These are phyloP conservation scores for Cylindroiulus punctatus DNA, from an alignment of 2,888 invertebrate genomes.

Conservation along the genomic window DNA sequence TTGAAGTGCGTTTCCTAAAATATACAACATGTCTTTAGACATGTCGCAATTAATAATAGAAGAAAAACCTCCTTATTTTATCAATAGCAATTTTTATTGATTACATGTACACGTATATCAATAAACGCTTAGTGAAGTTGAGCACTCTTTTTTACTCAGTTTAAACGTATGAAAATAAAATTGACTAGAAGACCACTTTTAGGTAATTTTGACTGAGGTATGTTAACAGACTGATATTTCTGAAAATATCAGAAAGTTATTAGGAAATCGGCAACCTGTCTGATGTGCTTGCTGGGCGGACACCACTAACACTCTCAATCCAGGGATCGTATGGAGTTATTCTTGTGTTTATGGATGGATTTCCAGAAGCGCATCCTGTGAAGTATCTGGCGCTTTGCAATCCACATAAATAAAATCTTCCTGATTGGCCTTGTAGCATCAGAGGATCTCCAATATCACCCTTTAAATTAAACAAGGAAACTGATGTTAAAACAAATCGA, in stretches of 20 bases:
- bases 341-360: neutral
- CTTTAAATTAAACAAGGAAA: neutral
- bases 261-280: neutral
- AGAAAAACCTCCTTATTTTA: no score
- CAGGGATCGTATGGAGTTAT: neutral
- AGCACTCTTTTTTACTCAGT: neutral
- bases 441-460: constrained; percentile 11
- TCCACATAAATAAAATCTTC: neutral
- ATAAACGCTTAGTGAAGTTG: no score
- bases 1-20: no score
- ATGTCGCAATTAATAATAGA: no score
- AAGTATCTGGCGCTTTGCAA: neutral
- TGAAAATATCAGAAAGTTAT: neutral
- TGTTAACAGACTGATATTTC: neutral
- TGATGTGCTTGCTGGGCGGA: neutral
- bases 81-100: no score
- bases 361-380: neutral
- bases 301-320: neutral
- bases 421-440: neutral
- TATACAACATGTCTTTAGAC: no score
- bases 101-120: no score
- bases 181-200: neutral
- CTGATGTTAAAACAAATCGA: neutral
- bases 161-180: neutral
- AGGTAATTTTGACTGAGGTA: neutral